A percentile compares a stretch with the other conserved stretches of the same genome.
These are phyloP conservation scores for Stichopus horrens DNA, from an alignment of 53 echinoderm and acorn worm genomes.

Conservation along the genomic window DNA sequence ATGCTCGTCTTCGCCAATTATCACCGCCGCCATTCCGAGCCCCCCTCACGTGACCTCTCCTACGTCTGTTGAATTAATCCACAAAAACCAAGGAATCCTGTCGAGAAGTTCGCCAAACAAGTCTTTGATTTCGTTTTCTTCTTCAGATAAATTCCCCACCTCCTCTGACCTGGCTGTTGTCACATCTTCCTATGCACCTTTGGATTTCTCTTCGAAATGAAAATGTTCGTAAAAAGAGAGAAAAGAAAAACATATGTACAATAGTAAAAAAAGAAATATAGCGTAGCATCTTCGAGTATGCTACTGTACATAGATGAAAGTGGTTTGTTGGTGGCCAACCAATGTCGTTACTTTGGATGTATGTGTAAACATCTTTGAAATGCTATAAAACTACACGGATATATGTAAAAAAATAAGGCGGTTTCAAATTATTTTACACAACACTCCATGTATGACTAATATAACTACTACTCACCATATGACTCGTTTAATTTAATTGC, in stretches of 20 bases:
- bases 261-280: too few relatives aligned
- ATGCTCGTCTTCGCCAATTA: neutral
- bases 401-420: too few relatives aligned
- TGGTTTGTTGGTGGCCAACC: too few relatives aligned
- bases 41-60: constrained; percentile 38
- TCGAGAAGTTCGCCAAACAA: constrained; percentile 52
- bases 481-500: too few relatives aligned
- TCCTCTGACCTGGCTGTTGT: neutral
- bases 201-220: constrained; percentile 38
- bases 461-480: too few relatives aligned
- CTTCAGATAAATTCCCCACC: constrained; percentile 5
- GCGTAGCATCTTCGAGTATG: too few relatives aligned
- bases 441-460: too few relatives aligned
- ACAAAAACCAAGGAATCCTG: neutral
- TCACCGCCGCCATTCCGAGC: constrained; percentile 25
- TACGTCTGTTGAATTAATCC: neutral
- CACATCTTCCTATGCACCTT: constrained; percentile 9
- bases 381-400: too few relatives aligned
- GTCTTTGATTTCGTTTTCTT: constrained; percentile 47
- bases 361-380: too few relatives aligned
- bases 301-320: too few relatives aligned
- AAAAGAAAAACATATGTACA: neutral
- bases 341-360: too few relatives aligned
- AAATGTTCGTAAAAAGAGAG: neutral
- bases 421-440: too few relatives aligned